Evolutionary conservation across 2,888 invertebrate species (phyloP).

Genomic region (Andrena haemorrhoa): DNA sequence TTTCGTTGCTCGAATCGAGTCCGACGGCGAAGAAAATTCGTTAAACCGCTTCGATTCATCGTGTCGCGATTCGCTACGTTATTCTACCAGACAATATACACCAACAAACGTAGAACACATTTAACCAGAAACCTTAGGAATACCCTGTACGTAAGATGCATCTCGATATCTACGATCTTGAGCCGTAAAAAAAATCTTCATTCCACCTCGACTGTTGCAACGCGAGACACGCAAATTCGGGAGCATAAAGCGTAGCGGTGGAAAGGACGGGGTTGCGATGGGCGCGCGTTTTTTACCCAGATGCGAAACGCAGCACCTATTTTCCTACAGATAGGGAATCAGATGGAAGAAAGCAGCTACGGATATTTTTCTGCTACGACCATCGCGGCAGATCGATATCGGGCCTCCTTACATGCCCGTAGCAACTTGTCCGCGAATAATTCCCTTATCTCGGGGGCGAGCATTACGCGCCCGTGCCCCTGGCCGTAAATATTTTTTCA

Average conservation of each 20-base stretch:
- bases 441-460: conserved; percentile 56
- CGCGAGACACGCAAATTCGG: conserved; percentile 21
- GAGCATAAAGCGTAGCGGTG: not conserved
- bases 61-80: too few relatives aligned
- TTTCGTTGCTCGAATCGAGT: not conserved
- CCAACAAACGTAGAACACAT: not conserved
- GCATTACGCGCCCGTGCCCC: conserved; percentile 51
- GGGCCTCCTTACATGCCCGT: conserved; percentile 50
- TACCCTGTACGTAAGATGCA: not conserved
- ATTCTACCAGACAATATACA: not conserved
- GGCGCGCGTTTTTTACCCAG: conserved; percentile 23
- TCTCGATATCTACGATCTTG: not conserved
- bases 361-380: conserved; percentile 49
- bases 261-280: not conserved
- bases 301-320: conserved; percentile 31
- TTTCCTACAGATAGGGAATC: conserved; percentile 53
- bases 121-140: not conserved
- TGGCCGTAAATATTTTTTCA: conserved; percentile 56
- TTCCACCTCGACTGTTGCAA: conserved; percentile 1
- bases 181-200: conserved; percentile 1
- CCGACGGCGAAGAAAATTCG: conserved; percentile 16
- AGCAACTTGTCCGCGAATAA: conserved; percentile 61
- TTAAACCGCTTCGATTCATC: too few relatives aligned
- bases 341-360: conserved; percentile 22
- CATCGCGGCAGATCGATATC: conserved; percentile 54